Percentiles rank a stretch among this genome's conserved stretches.
These are phyloP conservation scores for Chionis minor DNA, from an alignment of 2,113 vertebrate genomes.

Conservation along the genomic window DNA sequence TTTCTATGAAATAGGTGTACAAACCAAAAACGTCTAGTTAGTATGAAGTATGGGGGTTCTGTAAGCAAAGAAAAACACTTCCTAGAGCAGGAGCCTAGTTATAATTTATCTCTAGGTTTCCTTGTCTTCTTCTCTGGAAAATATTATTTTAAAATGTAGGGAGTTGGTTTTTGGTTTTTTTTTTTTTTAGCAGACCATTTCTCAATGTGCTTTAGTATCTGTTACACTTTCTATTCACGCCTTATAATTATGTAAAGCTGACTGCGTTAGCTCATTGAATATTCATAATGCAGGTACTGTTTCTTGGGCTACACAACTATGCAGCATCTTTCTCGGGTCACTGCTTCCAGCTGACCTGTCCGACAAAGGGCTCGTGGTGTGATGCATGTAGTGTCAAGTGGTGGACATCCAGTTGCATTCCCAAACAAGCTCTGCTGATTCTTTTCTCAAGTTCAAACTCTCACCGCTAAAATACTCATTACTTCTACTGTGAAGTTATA, in stretches of 20 bases:
- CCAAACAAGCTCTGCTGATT: neutral
- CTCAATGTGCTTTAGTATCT: neutral
- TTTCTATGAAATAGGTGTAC: neutral
- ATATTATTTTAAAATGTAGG: neutral
- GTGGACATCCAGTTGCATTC: neutral
- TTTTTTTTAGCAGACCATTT: neutral
- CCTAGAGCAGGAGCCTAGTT: neutral
- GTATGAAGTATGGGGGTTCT: neutral
- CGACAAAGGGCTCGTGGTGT: accelerated
- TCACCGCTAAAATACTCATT: neutral
- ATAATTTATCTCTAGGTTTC: neutral
- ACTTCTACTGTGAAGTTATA: neutral
- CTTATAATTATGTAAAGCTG: neutral
- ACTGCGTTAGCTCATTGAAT: accelerated
- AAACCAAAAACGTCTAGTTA: neutral
- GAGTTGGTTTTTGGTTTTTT: too few species aligned
- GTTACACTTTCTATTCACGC: neutral
- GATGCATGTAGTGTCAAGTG: neutral
- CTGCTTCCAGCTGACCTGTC: neutral
- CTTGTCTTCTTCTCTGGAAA: neutral
- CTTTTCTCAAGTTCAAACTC: neutral
- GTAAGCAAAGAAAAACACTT: neutral
- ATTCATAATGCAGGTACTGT: neutral
- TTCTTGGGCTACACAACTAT: neutral
- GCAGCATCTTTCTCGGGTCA: neutral